A percentile compares a stretch with the other conserved stretches of the same genome.
phyloP scores from a whole-genome alignment of 2,888 invertebrate genomes.

The Hypercompe scribonia region DNA sequence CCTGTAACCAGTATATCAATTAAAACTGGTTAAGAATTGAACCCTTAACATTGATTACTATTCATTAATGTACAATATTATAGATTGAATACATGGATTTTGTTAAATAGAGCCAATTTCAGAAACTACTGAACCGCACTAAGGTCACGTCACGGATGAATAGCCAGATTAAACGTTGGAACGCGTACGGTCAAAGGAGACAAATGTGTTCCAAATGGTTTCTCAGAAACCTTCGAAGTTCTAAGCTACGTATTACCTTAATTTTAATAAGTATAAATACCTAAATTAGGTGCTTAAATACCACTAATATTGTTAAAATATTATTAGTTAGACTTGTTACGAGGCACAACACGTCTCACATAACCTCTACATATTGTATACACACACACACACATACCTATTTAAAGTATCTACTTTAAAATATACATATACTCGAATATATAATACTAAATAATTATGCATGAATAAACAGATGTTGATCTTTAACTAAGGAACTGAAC shows the following conservation, averaged over 20 bases:
- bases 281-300: not conserved
- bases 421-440: too few relatives aligned
- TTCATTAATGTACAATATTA: constrained; percentile 37
- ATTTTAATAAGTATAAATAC: not conserved
- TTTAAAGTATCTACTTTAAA: too few relatives aligned
- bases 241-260: constrained; percentile 8
- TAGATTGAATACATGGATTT: constrained; percentile 20
- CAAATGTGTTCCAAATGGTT: constrained; percentile 36
- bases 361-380: too few relatives aligned
- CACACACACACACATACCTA: too few relatives aligned
- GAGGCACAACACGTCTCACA: too few relatives aligned
- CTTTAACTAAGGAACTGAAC: not conserved
- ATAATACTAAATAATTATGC: not conserved
- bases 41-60: constrained; percentile 30
- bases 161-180: constrained; percentile 40
- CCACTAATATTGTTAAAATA: not conserved
- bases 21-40: constrained; percentile 44
- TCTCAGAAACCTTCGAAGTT: constrained; percentile 47
- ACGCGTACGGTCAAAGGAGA: constrained; percentile 40
- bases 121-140: constrained; percentile 36
- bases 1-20: constrained; percentile 33
- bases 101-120: constrained; percentile 14
- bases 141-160: constrained; percentile 40
- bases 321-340: not conserved
- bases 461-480: not conserved